Conservation (phyloP, 2,888 invertebrate genomes). For the Andrena minutula region DNA sequence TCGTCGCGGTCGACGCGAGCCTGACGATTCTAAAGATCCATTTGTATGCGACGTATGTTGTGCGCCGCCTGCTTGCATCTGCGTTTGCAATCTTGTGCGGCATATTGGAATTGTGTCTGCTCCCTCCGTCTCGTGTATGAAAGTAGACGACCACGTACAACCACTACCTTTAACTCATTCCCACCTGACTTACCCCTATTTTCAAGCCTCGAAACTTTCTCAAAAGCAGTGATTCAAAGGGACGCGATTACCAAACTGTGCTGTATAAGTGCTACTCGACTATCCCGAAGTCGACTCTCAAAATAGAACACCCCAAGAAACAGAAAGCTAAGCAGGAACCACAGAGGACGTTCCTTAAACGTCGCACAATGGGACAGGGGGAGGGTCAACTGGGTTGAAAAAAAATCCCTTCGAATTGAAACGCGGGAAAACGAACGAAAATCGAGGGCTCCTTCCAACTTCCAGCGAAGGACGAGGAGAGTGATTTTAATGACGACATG, state of each 20-base stretch:
- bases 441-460: not conserved
- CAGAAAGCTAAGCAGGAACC: not conserved
- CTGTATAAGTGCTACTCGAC: too few species aligned
- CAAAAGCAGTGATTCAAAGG: too few species aligned
- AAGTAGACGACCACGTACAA: too few species aligned
- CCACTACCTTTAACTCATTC: too few species aligned
- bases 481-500: conserved; percentile 26
- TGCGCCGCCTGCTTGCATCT: not conserved
- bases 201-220: too few species aligned
- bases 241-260: too few species aligned
- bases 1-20: conserved; percentile 1
- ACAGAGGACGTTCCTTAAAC: not conserved
- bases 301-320: not conserved
- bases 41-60: conserved; percentile 16
- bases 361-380: not conserved
- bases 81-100: not conserved
- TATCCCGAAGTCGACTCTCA: not conserved
- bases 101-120: not conserved
- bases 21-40: not conserved
- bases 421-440: conserved; percentile 13
- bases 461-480: not conserved
- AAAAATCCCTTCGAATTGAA: not conserved
- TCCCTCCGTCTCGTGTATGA: not conserved
- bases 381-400: not conserved
- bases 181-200: too few species aligned